Percentiles rank a stretch among this genome's conserved stretches.
Evolutionary conservation across 2,113 vertebrate genomes (phyloP).

Genomic region (Pristiophorus japonicus): DNA sequence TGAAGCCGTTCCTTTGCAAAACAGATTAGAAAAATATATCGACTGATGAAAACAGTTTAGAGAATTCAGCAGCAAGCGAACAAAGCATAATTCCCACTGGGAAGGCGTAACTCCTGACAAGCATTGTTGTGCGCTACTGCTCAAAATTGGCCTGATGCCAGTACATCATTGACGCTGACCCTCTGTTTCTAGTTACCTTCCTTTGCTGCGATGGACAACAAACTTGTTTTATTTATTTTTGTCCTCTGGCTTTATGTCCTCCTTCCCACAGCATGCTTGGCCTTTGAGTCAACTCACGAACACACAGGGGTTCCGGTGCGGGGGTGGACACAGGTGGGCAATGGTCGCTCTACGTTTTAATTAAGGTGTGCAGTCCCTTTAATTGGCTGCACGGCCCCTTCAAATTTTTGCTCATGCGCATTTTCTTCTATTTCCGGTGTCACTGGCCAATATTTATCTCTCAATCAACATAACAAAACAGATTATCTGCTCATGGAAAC

Average conservation of each 20-base stretch:
- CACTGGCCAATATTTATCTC: too few species aligned
- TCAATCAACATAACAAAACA: too few species aligned
- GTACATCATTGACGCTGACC: background rate
- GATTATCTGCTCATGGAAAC: too few species aligned
- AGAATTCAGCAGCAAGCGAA: background rate
- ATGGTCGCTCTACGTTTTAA: too few species aligned
- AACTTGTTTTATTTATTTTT: background rate
- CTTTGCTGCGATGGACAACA: background rate
- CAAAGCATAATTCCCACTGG: background rate
- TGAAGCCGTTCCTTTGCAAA: background rate
- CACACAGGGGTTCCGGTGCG: too few species aligned
- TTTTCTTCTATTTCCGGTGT: too few species aligned
- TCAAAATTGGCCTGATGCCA: background rate
- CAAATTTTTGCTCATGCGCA: too few species aligned
- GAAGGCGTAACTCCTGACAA: background rate
- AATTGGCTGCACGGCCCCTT: too few species aligned
- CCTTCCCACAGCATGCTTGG: background rate
- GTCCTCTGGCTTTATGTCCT: background rate
- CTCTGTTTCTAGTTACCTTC: background rate
- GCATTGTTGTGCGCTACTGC: background rate
- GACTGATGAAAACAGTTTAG: background rate
- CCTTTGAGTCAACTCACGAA: background rate
- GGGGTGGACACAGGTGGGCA: too few species aligned
- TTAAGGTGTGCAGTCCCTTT: too few species aligned
- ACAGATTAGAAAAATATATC: conserved; percentile 18